These are phyloP conservation scores for Adelosebastes latens DNA, from an alignment of 2,797 vertebrate genomes.

Conservation along the genomic window DNA sequence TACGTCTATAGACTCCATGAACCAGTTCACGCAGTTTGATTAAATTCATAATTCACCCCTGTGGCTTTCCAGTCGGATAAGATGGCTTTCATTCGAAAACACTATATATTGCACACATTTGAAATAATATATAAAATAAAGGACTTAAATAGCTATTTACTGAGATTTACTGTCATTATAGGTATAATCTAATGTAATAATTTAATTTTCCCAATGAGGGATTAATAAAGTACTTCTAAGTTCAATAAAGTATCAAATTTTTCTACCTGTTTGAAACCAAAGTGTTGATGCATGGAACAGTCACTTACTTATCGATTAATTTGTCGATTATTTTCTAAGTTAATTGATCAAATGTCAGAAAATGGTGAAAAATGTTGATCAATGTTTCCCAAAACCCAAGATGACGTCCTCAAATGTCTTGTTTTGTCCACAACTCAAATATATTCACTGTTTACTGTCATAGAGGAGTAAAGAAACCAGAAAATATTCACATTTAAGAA, in stretches of 20 bases:
- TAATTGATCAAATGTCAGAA: background rate
- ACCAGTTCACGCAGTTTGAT: slow-evolving; percentile 63
- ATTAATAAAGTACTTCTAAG: background rate
- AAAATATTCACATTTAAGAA: too few relatives aligned
- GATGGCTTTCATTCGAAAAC: background rate
- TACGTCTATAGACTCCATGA: slow-evolving; percentile 52
- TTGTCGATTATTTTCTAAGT: background rate
- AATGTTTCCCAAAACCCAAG: too few relatives aligned
- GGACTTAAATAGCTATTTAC: rapidly evolving
- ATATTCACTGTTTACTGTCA: too few relatives aligned
- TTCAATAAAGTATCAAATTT: background rate
- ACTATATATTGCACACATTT: background rate
- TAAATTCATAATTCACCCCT: slow-evolving; percentile 46
- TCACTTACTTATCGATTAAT: background rate
- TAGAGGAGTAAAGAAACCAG: too few relatives aligned
- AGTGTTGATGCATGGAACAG: background rate
- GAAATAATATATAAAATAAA: background rate
- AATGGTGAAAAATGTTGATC: too few relatives aligned
- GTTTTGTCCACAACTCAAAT: too few relatives aligned
- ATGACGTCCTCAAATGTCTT: too few relatives aligned
- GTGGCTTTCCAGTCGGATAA: background rate
- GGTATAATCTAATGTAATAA: background rate
- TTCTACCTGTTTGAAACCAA: background rate
- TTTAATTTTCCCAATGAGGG: background rate
- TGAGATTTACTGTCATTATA: background rate